These are phyloP conservation scores for Leptoteleia sp. DNA, from an alignment of 1,140 invertebrate species.

Conservation along the genomic window DNA sequence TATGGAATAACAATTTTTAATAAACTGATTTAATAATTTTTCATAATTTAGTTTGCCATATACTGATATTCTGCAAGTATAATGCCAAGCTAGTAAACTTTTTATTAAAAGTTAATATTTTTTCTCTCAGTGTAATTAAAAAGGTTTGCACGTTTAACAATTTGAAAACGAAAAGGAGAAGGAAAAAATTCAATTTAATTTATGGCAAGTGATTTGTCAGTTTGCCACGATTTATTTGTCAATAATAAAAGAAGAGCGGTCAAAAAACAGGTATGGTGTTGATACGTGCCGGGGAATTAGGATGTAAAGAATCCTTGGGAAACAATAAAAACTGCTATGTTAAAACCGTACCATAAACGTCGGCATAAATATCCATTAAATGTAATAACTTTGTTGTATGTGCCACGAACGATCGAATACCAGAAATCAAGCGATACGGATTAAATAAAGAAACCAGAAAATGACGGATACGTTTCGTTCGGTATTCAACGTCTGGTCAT, in stretches of 20 bases:
- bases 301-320: conserved; percentile 20
- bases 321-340: conserved; percentile 19
- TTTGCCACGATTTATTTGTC: no score
- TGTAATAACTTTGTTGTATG: conserved; percentile 24
- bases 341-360: conserved; percentile 25
- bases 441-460: neutral
- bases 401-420: conserved; percentile 9
- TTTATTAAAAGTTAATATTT: no score
- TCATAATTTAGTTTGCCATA: no score
- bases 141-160: no score
- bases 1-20: no score
- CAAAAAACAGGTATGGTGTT: conserved; percentile 13
- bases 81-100: no score
- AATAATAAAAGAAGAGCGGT: conserved; percentile 1
- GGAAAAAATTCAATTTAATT: no score
- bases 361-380: conserved; percentile 43
- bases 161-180: no score
- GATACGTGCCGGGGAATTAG: conserved; percentile 13
- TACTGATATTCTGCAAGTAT: no score
- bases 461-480: conserved; percentile 4
- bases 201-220: no score
- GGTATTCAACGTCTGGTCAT: neutral
- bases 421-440: conserved; percentile 6
- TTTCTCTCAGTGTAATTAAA: no score
- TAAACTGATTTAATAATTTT: no score